Conservation (phyloP, 2,888 invertebrate species). For the Crioceris asparagi region DNA sequence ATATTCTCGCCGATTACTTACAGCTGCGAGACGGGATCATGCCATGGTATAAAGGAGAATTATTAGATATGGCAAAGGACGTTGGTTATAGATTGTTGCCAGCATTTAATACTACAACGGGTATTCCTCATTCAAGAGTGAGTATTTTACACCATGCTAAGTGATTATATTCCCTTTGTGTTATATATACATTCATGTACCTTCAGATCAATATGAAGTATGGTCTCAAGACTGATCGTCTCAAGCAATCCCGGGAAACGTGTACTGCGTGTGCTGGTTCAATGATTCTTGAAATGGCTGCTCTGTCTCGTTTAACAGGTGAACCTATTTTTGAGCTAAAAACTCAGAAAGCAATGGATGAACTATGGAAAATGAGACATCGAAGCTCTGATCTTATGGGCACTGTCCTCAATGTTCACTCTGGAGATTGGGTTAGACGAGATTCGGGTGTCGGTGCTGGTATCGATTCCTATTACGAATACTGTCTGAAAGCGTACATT, state of each 20-base stretch:
- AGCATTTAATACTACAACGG: conserved; percentile 97
- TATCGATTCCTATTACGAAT: conserved; percentile 98
- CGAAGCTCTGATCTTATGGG: conserved; percentile 89
- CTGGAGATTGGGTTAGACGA: conserved; percentile 93
- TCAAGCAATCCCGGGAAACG: conserved; percentile 74
- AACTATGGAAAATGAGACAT: conserved; percentile 90
- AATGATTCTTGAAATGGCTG: conserved; percentile 95
- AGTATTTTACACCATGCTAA: conserved; percentile 13
- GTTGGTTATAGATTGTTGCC: conserved; percentile 85
- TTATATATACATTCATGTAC: not conserved
- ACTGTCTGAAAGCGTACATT: conserved; percentile 94
- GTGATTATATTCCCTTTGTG: not conserved
- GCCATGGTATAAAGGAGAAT: conserved; percentile 79
- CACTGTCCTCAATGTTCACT: conserved; percentile 89
- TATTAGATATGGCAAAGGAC: conserved; percentile 84
- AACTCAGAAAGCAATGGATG: conserved; percentile 93
- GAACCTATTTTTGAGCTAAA: conserved; percentile 88
- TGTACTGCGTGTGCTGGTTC: conserved; percentile 98
- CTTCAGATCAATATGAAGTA: conserved; percentile 65
- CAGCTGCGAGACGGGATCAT: conserved; percentile 64
- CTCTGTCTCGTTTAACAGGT: conserved; percentile 84
- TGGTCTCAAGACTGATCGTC: conserved; percentile 66
- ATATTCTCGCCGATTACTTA: conserved; percentile 75
- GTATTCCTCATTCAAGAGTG: conserved; percentile 93
- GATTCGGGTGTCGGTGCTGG: conserved; percentile 99